Percentiles rank a stretch among this genome's conserved stretches.
Conservation (phyloP, 2,797 vertebrate species). For the Rhinichthys osculus region DNA sequence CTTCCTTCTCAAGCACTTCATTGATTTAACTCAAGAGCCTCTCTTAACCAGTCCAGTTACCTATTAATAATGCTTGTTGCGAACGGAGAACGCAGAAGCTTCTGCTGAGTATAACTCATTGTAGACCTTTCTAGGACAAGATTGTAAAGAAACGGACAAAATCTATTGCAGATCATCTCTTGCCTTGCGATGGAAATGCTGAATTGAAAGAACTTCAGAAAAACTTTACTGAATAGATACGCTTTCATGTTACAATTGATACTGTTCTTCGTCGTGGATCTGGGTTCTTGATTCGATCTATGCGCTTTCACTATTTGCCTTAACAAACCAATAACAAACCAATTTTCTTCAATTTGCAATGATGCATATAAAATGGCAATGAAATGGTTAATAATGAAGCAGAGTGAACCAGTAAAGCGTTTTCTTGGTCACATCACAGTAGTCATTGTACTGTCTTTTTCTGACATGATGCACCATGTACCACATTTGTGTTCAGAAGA, state of each 20-base stretch:
- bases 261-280: neutral
- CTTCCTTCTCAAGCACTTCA: slow-evolving; percentile 59
- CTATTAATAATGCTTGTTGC: slow-evolving; percentile 58
- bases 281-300: neutral
- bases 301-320: neutral
- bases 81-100: neutral
- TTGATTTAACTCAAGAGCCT: slow-evolving; percentile 60
- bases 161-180: neutral
- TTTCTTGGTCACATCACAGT: slow-evolving; percentile 3
- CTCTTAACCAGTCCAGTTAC: slow-evolving; percentile 59
- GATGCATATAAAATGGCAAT: slow-evolving; percentile 9
- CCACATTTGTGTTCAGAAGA: neutral
- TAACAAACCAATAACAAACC: slow-evolving; percentile 2
- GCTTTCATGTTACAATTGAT: neutral
- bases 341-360: neutral
- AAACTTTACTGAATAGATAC: neutral
- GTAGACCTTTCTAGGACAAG: slow-evolving; percentile 13
- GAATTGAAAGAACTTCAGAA: neutral
- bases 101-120: slow-evolving; percentile 7
- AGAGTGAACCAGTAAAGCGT: neutral
- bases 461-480: neutral
- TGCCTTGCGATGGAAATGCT: neutral
- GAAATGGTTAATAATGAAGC: slow-evolving; percentile 2
- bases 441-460: neutral
- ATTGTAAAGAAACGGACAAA: neutral